Percentiles rank a stretch among this genome's conserved stretches.
These are phyloP conservation scores for Microcebus lehilahytsara DNA, from an alignment of 2,113 vertebrate genomes.

Conservation along the genomic window DNA sequence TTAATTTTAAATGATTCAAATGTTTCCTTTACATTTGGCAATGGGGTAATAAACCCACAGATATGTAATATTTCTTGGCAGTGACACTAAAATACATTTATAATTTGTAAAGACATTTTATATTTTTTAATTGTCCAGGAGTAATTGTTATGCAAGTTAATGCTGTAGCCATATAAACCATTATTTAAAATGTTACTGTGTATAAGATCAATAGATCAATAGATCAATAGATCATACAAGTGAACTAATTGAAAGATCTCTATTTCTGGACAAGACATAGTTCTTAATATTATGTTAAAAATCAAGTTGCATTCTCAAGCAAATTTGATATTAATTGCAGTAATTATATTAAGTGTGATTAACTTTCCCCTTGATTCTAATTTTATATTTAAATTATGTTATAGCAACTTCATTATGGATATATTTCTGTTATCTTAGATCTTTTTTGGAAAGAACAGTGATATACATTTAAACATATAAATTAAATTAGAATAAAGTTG, in stretches of 20 bases:
- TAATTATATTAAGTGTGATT: slow-evolving; percentile 6
- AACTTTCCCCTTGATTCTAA: slow-evolving; percentile 2
- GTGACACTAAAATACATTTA: not conserved
- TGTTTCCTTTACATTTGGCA: not conserved
- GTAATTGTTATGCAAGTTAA: not conserved
- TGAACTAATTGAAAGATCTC: not conserved
- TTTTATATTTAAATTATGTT: not conserved
- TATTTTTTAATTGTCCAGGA: not conserved
- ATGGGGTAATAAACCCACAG: not conserved
- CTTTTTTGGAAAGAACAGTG: not conserved
- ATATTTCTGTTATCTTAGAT: not conserved
- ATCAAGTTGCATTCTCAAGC: not conserved
- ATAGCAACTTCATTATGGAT: not conserved
- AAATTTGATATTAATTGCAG: not conserved
- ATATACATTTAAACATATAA: not conserved
- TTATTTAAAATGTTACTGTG: not conserved
- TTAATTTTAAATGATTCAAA: not conserved
- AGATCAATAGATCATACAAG: not conserved
- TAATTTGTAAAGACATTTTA: not conserved
- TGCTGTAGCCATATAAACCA: not conserved
- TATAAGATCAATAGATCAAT: not conserved
- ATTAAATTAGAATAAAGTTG: not conserved
- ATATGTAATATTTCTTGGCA: not conserved
- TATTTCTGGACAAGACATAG: not conserved
- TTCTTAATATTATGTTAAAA: slow-evolving; percentile 24